Percentiles rank a stretch among this genome's conserved stretches.
Conservation (phyloP, 2,797 vertebrate species). For the Anolis apletophallus region DNA sequence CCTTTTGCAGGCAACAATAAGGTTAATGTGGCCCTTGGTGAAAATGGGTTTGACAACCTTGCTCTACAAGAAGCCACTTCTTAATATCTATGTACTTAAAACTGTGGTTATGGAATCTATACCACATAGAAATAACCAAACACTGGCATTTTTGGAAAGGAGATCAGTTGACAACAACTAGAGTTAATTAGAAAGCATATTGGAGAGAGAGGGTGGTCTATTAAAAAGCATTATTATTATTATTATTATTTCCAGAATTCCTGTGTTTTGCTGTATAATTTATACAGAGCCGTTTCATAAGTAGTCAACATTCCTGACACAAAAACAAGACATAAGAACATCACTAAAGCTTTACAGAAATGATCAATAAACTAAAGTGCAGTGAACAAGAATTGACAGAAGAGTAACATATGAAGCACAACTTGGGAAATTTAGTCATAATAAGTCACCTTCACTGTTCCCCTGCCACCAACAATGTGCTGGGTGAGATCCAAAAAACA, state of each 20-base stretch:
- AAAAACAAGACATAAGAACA: background rate
- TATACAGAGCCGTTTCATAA: constrained; percentile 2
- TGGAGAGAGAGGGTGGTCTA: no score
- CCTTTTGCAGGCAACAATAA: no score
- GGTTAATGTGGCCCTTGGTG: no score
- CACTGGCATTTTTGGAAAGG: background rate
- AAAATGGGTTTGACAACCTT: no score
- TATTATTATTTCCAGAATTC: background rate
- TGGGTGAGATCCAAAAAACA: background rate
- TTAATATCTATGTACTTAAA: background rate
- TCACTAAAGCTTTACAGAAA: background rate
- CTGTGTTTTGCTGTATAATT: background rate
- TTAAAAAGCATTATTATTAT: no score
- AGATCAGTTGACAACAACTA: background rate
- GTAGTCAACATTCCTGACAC: background rate
- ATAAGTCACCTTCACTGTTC: background rate
- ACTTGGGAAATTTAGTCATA: background rate
- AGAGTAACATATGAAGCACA: constrained; percentile 3
- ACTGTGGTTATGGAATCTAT: background rate
- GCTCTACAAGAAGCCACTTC: background rate
- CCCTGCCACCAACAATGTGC: background rate
- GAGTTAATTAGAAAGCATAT: background rate
- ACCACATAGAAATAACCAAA: background rate
- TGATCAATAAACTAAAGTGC: background rate
- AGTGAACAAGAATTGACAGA: background rate